Percentiles rank a stretch among this genome's conserved stretches.
Conservation (phyloP, 2,888 invertebrate species). For the Acrobasis suavella region DNA sequence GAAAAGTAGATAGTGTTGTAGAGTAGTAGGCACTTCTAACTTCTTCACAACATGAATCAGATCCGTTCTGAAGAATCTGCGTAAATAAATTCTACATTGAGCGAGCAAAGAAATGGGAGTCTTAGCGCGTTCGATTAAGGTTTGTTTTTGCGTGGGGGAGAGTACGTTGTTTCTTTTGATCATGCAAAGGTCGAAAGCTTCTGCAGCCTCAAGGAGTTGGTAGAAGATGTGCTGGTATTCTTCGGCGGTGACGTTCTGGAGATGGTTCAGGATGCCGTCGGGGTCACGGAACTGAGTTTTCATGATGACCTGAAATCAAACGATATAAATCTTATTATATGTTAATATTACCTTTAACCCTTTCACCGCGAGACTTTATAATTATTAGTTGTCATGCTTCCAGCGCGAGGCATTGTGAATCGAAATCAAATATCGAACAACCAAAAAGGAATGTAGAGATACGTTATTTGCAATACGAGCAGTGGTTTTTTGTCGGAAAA, state of each 20-base stretch:
- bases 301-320: slow-evolving; percentile 84
- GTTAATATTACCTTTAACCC: no score
- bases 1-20: slow-evolving; percentile 87
- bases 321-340: neutral
- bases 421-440: no score
- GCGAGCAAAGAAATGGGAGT: slow-evolving; percentile 86
- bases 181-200: slow-evolving; percentile 90
- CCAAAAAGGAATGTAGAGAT: no score
- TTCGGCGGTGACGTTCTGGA: slow-evolving; percentile 84
- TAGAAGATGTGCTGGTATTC: slow-evolving; percentile 82
- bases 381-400: no score
- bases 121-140: slow-evolving; percentile 85
- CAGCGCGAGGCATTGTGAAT: no score
- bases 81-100: slow-evolving; percentile 83
- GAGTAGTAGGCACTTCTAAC: slow-evolving; percentile 84
- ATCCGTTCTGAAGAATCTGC: slow-evolving; percentile 81
- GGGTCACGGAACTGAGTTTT: slow-evolving; percentile 93
- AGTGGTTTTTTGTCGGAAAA: no score
- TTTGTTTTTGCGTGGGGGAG: slow-evolving; percentile 84
- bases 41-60: slow-evolving; percentile 80
- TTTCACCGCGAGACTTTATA: no score
- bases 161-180: slow-evolving; percentile 87
- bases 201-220: slow-evolving; percentile 87
- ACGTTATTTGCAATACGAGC: no score
- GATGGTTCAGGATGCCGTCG: slow-evolving; percentile 90